Conservation (phyloP, 2,113 vertebrate genomes). For the Spea multiplicata region DNA sequence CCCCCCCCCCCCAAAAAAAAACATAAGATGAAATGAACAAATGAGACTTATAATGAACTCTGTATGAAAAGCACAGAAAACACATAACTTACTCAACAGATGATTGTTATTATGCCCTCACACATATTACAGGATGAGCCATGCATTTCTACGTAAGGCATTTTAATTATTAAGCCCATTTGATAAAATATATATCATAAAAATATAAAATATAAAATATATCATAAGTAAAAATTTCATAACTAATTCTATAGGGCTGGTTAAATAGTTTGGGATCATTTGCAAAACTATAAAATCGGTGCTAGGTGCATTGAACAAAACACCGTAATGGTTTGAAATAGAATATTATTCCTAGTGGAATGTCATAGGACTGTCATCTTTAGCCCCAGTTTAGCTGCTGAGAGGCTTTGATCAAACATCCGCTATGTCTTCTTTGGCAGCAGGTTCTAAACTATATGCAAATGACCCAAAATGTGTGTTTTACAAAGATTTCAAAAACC, state of each 20-base stretch:
- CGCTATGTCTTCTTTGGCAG: background rate
- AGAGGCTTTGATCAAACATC: constrained; percentile 1
- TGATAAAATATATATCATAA: background rate
- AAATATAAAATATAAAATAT: too few species aligned
- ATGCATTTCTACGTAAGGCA: too few species aligned
- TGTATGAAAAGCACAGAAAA: too few species aligned
- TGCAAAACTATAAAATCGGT: background rate
- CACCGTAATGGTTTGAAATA: background rate
- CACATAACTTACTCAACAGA: too few species aligned
- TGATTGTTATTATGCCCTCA: too few species aligned
- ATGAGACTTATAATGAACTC: too few species aligned
- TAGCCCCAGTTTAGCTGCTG: background rate
- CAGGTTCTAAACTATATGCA: background rate
- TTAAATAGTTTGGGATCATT: background rate
- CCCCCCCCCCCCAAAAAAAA: too few species aligned
- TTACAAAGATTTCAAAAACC: background rate
- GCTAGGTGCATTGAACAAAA: background rate
- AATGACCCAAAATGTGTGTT: background rate
- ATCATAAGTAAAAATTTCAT: background rate
- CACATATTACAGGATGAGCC: too few species aligned
- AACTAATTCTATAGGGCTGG: background rate
- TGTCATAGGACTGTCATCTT: background rate
- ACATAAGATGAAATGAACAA: too few species aligned
- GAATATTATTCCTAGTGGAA: background rate
- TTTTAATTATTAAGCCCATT: too few species aligned